Evolutionary conservation across 2,113 vertebrate species (phyloP), one percentile per base, ranked within the genome.

Genomic region (Saccopteryx bilineata): DNA sequence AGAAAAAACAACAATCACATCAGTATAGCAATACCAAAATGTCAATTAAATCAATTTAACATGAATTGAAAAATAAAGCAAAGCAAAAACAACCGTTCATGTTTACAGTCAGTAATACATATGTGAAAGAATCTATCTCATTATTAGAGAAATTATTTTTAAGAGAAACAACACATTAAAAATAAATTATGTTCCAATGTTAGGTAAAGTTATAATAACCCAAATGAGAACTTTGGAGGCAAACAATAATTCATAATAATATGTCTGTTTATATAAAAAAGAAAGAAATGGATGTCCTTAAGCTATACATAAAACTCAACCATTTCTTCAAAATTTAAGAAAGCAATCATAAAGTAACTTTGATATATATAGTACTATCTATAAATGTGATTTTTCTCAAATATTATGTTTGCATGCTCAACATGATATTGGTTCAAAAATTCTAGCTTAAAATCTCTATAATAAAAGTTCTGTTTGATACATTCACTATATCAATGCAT

Each of bases 311-410:
- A 15, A 7, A 78, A 60, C 7, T 82, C 24, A 26, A 71, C 12
- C 14, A 60, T 86, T 86, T 94, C 78, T 79, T 95, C 39, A 74
- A 91, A 87, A 89, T 88, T 60, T 86, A 94, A 89, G 71, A 85
- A 90, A 91, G 39, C 9, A 63, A 93, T 85, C 72, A 86, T 76
- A 88, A 91, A 81, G 75, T 50, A 83, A 88, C 56, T 74, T 26
- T 52, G 78, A 50, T 71, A 81, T 7, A 33, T n/a, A 21, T 31
- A 92, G 4, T 61, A 54, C 2, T 17, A 21, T 71, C 74, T 87
- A 19, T 21, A 87, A 85, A 79, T 60, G 9, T 74, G 23, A 68
- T 75, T 79, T 79, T 94, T 79, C 80, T 83, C 52, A 48, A 93
- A 74, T 69, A 33, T 69, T 87, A 85, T 39, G 15, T 48, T 87